Evolutionary conservation across 2,797 vertebrate species (phyloP).

Genomic region (Etheostoma perlongum): DNA sequence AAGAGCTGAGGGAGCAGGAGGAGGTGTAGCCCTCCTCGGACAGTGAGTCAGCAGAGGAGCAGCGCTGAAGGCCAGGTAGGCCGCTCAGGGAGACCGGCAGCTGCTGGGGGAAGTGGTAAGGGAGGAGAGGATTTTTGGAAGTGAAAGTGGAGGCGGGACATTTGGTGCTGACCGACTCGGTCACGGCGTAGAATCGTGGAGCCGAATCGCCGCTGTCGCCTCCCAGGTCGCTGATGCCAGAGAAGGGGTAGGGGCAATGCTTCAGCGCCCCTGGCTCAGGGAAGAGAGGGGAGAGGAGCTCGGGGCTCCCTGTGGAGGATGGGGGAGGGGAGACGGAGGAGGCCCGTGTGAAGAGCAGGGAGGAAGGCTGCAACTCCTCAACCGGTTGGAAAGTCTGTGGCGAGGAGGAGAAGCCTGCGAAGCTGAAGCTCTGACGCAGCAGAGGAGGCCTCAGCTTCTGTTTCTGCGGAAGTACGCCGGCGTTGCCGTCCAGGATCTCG

Average conservation of each 20-base stretch:
- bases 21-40: constrained; percentile 89
- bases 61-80: constrained; percentile 79
- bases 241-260: constrained; percentile 71
- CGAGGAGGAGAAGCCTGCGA: constrained; percentile 83
- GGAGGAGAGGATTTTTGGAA: constrained; percentile 31
- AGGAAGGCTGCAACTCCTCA: constrained; percentile 54
- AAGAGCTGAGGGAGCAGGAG: constrained; percentile 86
- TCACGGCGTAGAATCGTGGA: constrained; percentile 71
- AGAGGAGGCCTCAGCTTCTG: constrained; percentile 72
- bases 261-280: constrained; percentile 66
- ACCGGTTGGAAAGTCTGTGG: constrained; percentile 73
- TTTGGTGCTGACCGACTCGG: constrained; percentile 50
- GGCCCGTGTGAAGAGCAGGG: constrained; percentile 74
- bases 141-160: constrained; percentile 25
- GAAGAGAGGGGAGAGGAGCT: constrained; percentile 79
- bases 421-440: constrained; percentile 86
- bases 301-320: constrained; percentile 72
- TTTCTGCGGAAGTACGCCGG: not conserved
- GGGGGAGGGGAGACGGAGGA: constrained; percentile 81
- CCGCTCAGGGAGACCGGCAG: constrained; percentile 38
- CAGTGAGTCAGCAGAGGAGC: constrained; percentile 88
- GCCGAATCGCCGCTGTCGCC: constrained; percentile 28
- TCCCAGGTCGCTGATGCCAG: constrained; percentile 50
- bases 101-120: constrained; percentile 31
- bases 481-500: constrained; percentile 56